Base-by-base conservation (phyloP, 2,113 vertebrate genomes). In the Glareola pratincola region DNA sequence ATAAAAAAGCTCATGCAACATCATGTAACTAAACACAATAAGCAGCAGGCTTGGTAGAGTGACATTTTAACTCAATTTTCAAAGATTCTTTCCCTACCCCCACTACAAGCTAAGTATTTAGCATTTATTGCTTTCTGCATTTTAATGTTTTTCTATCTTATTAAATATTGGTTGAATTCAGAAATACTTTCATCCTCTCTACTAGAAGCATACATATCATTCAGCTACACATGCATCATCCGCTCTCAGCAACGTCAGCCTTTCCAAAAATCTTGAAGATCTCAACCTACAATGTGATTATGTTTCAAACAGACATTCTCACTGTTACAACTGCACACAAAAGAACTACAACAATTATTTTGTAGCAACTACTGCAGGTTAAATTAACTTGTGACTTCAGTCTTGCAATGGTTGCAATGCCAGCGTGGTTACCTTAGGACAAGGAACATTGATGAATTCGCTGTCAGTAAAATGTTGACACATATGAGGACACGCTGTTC, bases 231-330 rank as follows among this genome's bases (percentile, higher is more conserved):
- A 14, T 3, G 26, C 54, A 36, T 39, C 53, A 37, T 30, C 37
- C 64, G 34, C 51, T 39, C 34, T 12, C 36, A 9, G 27, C 11
- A 48, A 47, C 4, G 27, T 5, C 36, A 67, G 66, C 53, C 39
- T 75, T 76, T 43, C 37, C 37, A 20, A 37, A 59, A 57, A 14
- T 34, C 79, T 39, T 10, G 4, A 64, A 32, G n/a, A 57, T n/a
- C 30, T 3, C 22, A 66, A 2, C 26, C 48, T 32, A 2, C 64
- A 14, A 5, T 0, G 2, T 1, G 8, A 2, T 21, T 18, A 5
- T 9, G 26, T 7, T 73, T 80, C 71, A 79, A 6, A 72, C 57
- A 56, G 62, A 16, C 10, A 8, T 26, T n/a, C 62, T 48, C 41
- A 20, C 12, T 16, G 27, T 7, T 39, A 21, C 9, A 51, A 4